These are phyloP conservation scores for Papilio polytes DNA, from an alignment of 1,140 invertebrate species.

Conservation along the genomic window DNA sequence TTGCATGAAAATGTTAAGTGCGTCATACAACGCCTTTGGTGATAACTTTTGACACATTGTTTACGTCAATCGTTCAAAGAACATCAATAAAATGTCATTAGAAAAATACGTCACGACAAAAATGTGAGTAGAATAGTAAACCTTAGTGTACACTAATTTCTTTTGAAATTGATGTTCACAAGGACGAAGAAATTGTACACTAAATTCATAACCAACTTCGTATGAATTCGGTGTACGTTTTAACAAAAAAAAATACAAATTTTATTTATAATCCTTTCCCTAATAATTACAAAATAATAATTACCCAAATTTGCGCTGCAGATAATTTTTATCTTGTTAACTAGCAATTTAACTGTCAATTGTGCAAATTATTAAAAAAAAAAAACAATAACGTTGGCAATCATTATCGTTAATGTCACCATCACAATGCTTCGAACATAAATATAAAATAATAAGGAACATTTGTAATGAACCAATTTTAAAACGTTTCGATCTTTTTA, in stretches of 20 bases:
- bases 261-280: too few relatives aligned
- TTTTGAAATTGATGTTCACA: too few relatives aligned
- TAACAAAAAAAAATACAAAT: too few relatives aligned
- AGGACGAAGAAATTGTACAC: too few relatives aligned
- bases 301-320: too few relatives aligned
- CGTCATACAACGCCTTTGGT: conserved; percentile 40
- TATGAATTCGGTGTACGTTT: too few relatives aligned
- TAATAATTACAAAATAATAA: too few relatives aligned
- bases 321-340: not conserved
- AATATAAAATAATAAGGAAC: conserved; percentile 39
- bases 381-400: not conserved
- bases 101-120: not conserved
- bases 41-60: conserved; percentile 11
- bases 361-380: conserved; percentile 10
- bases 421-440: conserved; percentile 5
- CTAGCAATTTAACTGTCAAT: conserved; percentile 1
- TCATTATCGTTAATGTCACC: conserved; percentile 20
- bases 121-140: not conserved
- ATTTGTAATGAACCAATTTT: conserved; percentile 38
- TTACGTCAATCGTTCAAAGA: not conserved
- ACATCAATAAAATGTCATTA: conserved; percentile 8
- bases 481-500: conserved; percentile 31
- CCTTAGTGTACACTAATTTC: too few relatives aligned
- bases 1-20: conserved; percentile 49
- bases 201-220: too few relatives aligned